Percentiles rank a stretch among this genome's conserved stretches.
phyloP scores from a whole-genome alignment of 1,140 invertebrate genomes.

The Pentalonia nigronervosa region DNA sequence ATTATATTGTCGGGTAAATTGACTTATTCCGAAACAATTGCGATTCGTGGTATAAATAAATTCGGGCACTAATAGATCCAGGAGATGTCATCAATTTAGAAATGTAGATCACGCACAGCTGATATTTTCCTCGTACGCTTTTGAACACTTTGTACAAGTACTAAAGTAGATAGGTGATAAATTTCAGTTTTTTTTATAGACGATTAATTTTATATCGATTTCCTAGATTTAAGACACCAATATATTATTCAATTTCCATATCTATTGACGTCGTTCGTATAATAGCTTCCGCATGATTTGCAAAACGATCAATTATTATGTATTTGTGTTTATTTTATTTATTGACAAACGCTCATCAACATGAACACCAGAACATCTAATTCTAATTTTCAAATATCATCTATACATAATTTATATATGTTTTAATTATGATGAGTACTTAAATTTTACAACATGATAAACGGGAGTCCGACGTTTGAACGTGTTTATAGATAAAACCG shows the following conservation, averaged over 20 bases:
- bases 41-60: neutral
- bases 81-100: neutral
- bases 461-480: too few relatives aligned
- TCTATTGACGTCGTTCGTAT: neutral
- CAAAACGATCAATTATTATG: neutral
- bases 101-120: neutral
- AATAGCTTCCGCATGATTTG: neutral
- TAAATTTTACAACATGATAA: neutral
- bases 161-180: neutral
- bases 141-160: neutral
- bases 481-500: neutral
- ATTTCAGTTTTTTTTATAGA: neutral
- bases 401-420: neutral
- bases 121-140: neutral
- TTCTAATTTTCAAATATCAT: neutral
- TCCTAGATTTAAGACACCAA: neutral
- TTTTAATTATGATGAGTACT: neutral
- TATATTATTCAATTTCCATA: neutral
- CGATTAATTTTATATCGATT: neutral
- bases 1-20: conserved; percentile 8
- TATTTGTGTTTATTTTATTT: neutral
- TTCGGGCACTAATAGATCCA: neutral
- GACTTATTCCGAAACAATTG: neutral
- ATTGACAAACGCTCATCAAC: neutral
- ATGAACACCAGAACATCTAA: neutral